phyloP scores from a whole-genome alignment of 2,797 vertebrate genomes.

The Chaunax sp. region DNA sequence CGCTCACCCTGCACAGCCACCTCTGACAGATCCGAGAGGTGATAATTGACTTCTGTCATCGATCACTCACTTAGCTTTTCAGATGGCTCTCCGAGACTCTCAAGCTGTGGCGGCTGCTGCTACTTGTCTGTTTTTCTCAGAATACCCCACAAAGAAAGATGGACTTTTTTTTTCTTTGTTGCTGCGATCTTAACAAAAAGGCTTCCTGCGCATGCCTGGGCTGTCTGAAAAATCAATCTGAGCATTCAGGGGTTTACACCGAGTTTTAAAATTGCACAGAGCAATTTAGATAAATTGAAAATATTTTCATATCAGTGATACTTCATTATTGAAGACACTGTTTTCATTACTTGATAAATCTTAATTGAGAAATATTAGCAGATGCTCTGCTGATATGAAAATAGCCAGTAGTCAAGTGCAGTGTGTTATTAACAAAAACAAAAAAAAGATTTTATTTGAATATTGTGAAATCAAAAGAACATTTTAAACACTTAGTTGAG shows the following conservation, averaged over 20 bases:
- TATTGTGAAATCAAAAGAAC: neutral
- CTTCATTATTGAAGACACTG: neutral
- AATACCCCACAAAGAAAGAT: slow-evolving; percentile 31
- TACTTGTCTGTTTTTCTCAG: slow-evolving; percentile 45
- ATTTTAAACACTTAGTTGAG: slow-evolving; percentile 14
- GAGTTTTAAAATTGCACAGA: neutral
- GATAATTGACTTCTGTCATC: slow-evolving; percentile 83
- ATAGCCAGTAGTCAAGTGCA: neutral
- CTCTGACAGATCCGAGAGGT: slow-evolving; percentile 68
- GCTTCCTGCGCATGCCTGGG: slow-evolving; percentile 1
- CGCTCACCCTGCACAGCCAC: slow-evolving; percentile 52
- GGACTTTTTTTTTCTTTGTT: neutral
- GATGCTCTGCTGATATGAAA: too few species aligned
- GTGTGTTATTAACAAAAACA: neutral
- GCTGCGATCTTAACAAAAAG: slow-evolving; percentile 41
- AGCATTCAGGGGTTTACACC: slow-evolving; percentile 5
- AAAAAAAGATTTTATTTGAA: neutral
- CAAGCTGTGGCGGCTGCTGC: slow-evolving; percentile 41
- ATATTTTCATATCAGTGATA: neutral
- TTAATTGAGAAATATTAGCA: neutral
- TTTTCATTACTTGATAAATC: neutral
- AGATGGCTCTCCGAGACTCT: slow-evolving; percentile 62
- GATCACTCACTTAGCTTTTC: slow-evolving; percentile 75
- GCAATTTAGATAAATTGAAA: neutral
- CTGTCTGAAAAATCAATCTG: slow-evolving; percentile 19